phyloP scores from a whole-genome alignment of 1,140 invertebrate genomes.

The Drosophila obscura region DNA sequence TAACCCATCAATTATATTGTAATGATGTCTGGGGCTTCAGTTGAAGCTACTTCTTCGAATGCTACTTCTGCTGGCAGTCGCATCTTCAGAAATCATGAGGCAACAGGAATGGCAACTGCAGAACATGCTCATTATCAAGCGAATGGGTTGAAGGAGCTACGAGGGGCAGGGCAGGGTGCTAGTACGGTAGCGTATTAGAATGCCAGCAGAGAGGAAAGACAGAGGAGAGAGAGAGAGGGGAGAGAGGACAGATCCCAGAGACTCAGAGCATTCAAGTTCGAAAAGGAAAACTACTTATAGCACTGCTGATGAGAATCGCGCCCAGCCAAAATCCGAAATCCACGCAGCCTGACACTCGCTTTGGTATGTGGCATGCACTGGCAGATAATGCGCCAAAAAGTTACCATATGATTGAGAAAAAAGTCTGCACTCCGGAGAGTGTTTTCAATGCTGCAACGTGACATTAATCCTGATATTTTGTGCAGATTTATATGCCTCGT shows the following conservation, averaged over 20 bases:
- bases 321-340: constrained; percentile 48
- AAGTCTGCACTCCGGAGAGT: too few relatives aligned
- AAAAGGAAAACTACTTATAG: constrained; percentile 71
- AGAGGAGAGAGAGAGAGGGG: background rate
- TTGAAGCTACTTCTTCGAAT: constrained; percentile 26
- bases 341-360: constrained; percentile 55
- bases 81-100: constrained; percentile 75
- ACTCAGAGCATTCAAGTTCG: constrained; percentile 53
- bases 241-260: constrained; percentile 8
- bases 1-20: constrained; percentile 83
- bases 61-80: constrained; percentile 40
- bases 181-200: constrained; percentile 58
- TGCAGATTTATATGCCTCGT: background rate
- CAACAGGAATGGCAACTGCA: constrained; percentile 28
- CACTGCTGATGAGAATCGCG: constrained; percentile 69
- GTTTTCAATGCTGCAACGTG: too few relatives aligned
- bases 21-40: constrained; percentile 68
- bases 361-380: constrained; percentile 36
- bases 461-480: too few relatives aligned
- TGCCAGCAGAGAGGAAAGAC: constrained; percentile 21
- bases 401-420: too few relatives aligned
- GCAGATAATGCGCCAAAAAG: background rate
- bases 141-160: constrained; percentile 56
- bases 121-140: constrained; percentile 81
- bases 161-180: background rate